Base-by-base conservation (phyloP, 2,113 vertebrate genomes). In the Myodes glareolus region DNA sequence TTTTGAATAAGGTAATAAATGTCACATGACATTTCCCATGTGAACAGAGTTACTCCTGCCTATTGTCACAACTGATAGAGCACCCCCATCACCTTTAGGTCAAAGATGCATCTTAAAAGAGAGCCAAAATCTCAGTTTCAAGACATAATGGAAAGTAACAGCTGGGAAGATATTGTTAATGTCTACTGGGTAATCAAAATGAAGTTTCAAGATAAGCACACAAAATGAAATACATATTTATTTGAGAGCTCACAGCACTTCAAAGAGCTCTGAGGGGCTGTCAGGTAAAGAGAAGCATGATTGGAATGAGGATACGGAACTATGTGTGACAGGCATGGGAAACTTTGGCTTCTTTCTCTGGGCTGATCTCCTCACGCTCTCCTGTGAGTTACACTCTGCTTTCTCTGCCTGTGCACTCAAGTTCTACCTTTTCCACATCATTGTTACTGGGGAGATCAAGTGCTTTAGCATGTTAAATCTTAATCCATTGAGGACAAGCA, bases 221-320 rank as follows among this genome's bases (percentile, higher is more conserved):
- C 50, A 94, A 91, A 91, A 52, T 84, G 96, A 97, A 97, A 97
- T 96, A 88, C 92, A 90, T 94, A 96, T 97, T 98, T 97, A 97
- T 95, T 88, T 94, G 93, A 95, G 96, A 95, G 96, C 95, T 93
- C 31, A 36, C 65, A 81, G 88, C 90, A 16, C 77, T 95, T 61
- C 91, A 68, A 39, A 63, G 91, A 27, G 7, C 75, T 95, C 92
- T 93, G 89, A 67, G 93, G 33, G 95, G 91, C 90, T 94, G 67
- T 91, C 91, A 96, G 91, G 36, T 94, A 96, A 75, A 93, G 39
- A 92, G 73, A 36, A 82, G 50, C 36, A 0, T 42, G 70, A 72
- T 84, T 93, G 65, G 39, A 88, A 75, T 2, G 27, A 93, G 2
- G 33, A 17, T 1, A 5, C 55, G 65, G 76, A 23, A 19, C 47